A percentile compares a stretch with the other conserved stretches of the same genome.
These are phyloP conservation scores for Microtus richardsoni DNA, from an alignment of 2,113 vertebrate genomes.

Conservation along the genomic window DNA sequence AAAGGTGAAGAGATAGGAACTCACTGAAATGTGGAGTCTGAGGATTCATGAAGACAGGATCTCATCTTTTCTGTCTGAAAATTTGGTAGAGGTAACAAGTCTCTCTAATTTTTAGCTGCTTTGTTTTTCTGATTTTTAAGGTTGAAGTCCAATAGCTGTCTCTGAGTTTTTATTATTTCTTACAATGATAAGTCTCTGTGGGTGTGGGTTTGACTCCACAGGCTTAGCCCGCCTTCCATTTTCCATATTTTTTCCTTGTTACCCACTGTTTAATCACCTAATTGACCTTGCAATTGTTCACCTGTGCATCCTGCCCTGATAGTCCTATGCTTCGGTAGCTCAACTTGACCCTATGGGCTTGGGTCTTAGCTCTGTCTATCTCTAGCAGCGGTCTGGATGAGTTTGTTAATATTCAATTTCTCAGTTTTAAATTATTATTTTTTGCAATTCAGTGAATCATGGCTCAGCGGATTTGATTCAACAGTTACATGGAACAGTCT, in stretches of 20 bases:
- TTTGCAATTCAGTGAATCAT: background rate
- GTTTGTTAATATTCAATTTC: background rate
- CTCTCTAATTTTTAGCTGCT: too few relatives aligned
- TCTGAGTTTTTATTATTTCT: too few relatives aligned
- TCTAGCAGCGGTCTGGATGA: background rate
- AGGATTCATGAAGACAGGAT: too few relatives aligned
- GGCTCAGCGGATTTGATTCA: background rate
- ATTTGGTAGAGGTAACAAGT: too few relatives aligned
- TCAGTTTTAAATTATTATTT: background rate
- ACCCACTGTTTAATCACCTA: background rate
- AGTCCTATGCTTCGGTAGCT: background rate
- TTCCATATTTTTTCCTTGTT: background rate
- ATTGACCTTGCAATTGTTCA: background rate
- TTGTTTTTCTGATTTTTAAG: too few relatives aligned
- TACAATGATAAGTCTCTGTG: too few relatives aligned
- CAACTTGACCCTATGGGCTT: background rate
- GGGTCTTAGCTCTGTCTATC: background rate
- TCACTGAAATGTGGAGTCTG: too few relatives aligned
- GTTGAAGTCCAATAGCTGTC: too few relatives aligned
- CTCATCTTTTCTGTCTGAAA: too few relatives aligned
- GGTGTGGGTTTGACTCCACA: background rate
- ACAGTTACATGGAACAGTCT: background rate
- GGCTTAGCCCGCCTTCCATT: background rate
- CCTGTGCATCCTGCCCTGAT: background rate
- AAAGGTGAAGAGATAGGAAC: too few relatives aligned